Base-by-base conservation (phyloP, 2,888 invertebrate species). In the Nymphalis c-album region DNA sequence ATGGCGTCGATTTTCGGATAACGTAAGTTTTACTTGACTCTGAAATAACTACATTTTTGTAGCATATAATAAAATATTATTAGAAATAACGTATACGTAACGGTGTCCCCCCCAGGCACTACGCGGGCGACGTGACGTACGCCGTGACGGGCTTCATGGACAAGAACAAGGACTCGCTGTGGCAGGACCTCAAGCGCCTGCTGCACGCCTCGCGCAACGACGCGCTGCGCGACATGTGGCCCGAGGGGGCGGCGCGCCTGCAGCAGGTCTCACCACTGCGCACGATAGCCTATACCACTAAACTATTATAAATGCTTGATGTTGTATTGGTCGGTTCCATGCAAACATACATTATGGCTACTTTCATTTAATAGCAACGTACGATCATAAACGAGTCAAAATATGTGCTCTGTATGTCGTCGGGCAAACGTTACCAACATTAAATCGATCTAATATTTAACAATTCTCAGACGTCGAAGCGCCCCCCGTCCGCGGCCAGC, bases 61-160 rank as follows among this genome's bases (percentile, higher is more conserved):
- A 13, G 1, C 2, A 40, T 40, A 40, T 40, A 10, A 8, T 3
- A 35, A 1, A 13, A 13, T 40, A 2, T 13, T 26, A 26, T 26
- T 26, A 26, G 2, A 16, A 26, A 53, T 20, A 22, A 40, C 16
- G 7, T 62, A n/a, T 17, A 40, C 3, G 45, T 35, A 22, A 17
- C 7, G 0, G 1, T 26, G 2, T n/a, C 18, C 50, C 10, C 10
- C 3, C 82, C 82, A 95, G 95, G 17, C 99, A 99, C 86, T 99
- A 99, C 85, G 99, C 99, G 0, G 99, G 99, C 6, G 98, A 98
- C 81, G 99, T 99, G 40, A 96, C 97, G 17, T 99, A 99, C 92
- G 95, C 95, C 64, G 94, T 98, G 20, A 93, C 93, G 17, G 98
- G 98, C 1, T 99, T 99, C 91, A 94, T 99, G 87, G 99, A 99